phyloP scores from a whole-genome alignment of 1,140 invertebrate genomes.

The Ceratosolen solmsi region DNA sequence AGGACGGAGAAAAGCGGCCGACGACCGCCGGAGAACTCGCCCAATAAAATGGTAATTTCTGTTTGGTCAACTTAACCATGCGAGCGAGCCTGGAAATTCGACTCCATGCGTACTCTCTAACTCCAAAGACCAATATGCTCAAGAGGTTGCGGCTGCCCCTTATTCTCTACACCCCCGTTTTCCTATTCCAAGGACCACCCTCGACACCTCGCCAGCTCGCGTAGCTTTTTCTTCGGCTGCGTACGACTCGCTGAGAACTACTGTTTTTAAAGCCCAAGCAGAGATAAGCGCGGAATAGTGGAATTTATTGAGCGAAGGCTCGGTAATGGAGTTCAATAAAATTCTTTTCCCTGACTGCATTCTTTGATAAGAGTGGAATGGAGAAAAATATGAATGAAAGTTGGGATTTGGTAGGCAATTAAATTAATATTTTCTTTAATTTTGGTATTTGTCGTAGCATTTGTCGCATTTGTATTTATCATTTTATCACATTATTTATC shows the following conservation, averaged over 20 bases:
- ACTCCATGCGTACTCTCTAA: conserved; percentile 70
- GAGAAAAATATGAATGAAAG: too few species aligned
- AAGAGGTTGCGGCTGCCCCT: not conserved
- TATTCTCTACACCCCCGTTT: not conserved
- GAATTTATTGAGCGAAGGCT: not conserved
- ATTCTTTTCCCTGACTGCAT: not conserved
- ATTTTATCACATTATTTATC: too few species aligned
- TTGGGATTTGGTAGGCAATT: too few species aligned
- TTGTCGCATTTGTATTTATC: too few species aligned
- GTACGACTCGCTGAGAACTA: not conserved
- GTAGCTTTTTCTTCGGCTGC: conserved; percentile 58
- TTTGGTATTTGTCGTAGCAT: too few species aligned
- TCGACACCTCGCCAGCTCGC: conserved; percentile 64
- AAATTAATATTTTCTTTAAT: too few species aligned
- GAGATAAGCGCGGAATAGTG: not conserved
- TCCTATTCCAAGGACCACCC: conserved; percentile 14
- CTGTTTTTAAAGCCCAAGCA: not conserved
- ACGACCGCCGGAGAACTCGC: conserved; percentile 65
- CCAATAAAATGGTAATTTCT: conserved; percentile 78
- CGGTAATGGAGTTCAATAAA: not conserved
- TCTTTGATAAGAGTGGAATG: too few species aligned
- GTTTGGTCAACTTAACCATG: conserved; percentile 76
- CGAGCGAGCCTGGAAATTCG: conserved; percentile 71
- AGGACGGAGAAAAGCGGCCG: too few species aligned
- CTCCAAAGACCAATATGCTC: conserved; percentile 69